Base-by-base conservation (phyloP, 2,113 vertebrate genomes). In the Pipa parva region DNA sequence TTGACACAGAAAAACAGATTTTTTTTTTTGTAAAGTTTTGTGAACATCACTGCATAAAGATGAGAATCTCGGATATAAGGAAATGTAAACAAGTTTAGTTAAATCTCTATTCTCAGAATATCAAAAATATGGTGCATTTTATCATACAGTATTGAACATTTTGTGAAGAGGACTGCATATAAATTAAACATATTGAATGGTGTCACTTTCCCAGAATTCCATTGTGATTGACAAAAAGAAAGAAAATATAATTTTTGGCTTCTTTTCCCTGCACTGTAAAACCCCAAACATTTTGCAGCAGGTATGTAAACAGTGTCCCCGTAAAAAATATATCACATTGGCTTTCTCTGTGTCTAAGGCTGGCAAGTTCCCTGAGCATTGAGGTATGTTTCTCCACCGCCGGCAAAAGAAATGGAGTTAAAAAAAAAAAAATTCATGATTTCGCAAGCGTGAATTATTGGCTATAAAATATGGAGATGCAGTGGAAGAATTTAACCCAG, bases 71-170 rank as follows among this genome's bases (percentile, higher is more conserved):
- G 17, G 8, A 2, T 22, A 3, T 7, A 29, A 29, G 27, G 21
- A n/a, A 22, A 52, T 63, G 28, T 65, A 45, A 65, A 65, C 63
- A 55, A 56, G 46, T 29, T 29, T 9, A 10, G 22, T 17, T n/a
- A 20, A 22, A 18, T 25, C 37, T 51, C 12, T 22, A 4, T 46
- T 24, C 33, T 42, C 18, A 45, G 26, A 7, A 33, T 68, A 68
- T 59, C 42, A 68, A 68, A 67, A 68, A 59, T 59, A 68, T 18
- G 65, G 29, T 22, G 15, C 22, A 26, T 68, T 48, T 50, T 13
- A 15, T 12, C 29, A 24, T 31, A 65, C 63, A 46, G 52, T 55
- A 42, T 65, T 21, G 54, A 63, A 51, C 28, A 50, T n/a, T 17
- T 10, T 25, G 24, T n/a, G 17, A 45, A 20, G 12, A n/a, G 24